Conservation (phyloP, 2,888 invertebrate genomes). For the Pammene aurita region DNA sequence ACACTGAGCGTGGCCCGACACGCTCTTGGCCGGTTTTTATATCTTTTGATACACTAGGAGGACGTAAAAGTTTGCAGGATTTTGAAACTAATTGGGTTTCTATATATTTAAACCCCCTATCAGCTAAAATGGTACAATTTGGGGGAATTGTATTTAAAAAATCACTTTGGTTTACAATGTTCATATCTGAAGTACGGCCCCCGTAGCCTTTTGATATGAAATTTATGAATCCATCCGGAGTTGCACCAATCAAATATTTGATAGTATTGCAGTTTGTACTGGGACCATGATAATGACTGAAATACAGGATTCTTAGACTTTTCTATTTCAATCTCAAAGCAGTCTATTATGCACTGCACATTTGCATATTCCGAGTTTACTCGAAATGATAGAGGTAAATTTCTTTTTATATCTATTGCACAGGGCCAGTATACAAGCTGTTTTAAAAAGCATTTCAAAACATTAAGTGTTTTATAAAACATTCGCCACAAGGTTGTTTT, state of each 20-base stretch:
- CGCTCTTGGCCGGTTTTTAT: too few relatives aligned
- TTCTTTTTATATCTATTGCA: constrained; percentile 16
- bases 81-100: constrained; percentile 2
- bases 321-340: constrained; percentile 18
- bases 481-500: constrained; percentile 17
- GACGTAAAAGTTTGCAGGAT: constrained; percentile 8
- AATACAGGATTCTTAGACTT: constrained; percentile 3
- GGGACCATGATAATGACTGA: constrained; percentile 13
- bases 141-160: not conserved
- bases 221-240: constrained; percentile 7
- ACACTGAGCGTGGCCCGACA: too few relatives aligned
- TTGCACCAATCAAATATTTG: constrained; percentile 12
- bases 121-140: constrained; percentile 5
- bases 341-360: too few relatives aligned
- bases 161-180: constrained; percentile 2
- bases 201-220: constrained; percentile 6
- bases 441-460: constrained; percentile 6
- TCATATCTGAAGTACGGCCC: constrained; percentile 2
- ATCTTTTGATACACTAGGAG: constrained; percentile 16
- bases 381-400: constrained; percentile 13
- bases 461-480: too few relatives aligned
- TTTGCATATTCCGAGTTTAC: constrained; percentile 8
- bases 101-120: constrained; percentile 5
- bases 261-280: constrained; percentile 13
- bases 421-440: constrained; percentile 14